These are phyloP conservation scores for Cryptus armator DNA, from an alignment of 2,888 invertebrate genomes.

Conservation along the genomic window DNA sequence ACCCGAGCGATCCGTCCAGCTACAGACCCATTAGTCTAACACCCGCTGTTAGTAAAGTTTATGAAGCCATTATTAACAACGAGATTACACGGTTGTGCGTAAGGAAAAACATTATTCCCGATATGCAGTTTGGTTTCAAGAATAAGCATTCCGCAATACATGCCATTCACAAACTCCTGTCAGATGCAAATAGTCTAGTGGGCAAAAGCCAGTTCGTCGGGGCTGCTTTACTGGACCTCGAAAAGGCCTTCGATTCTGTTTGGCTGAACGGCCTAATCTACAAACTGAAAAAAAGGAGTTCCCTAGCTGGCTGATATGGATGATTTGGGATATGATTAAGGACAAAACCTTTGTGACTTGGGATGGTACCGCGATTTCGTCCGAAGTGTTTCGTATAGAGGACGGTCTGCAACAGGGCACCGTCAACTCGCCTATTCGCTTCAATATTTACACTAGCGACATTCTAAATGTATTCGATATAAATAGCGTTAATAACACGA, in stretches of 20 bases:
- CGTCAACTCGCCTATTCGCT: not conserved
- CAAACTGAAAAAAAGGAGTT: not conserved
- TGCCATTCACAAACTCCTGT: not conserved
- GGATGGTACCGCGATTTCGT: not conserved
- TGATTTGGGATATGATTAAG: not conserved
- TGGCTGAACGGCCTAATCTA: constrained; percentile 58
- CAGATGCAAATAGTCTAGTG: not conserved
- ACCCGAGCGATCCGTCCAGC: not conserved
- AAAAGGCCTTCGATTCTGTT: constrained; percentile 59
- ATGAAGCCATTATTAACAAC: constrained; percentile 4
- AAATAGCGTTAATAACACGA: not conserved
- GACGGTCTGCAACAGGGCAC: not conserved
- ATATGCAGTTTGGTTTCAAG: constrained; percentile 11
- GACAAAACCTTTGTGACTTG: not conserved
- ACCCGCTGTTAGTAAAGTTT: constrained; percentile 8
- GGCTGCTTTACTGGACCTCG: constrained; percentile 60
- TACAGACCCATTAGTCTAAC: constrained; percentile 27
- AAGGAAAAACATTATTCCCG: not conserved
- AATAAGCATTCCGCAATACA: not conserved
- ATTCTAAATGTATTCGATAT: constrained; percentile 55
- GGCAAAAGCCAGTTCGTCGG: constrained; percentile 2
- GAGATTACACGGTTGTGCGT: not conserved
- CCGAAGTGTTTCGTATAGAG: too few relatives aligned
- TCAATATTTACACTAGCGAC: constrained; percentile 63
- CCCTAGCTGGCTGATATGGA: not conserved